Evolutionary conservation across 1,140 invertebrate genomes (phyloP).

Genomic region (Philotrypesis tridentata): DNA sequence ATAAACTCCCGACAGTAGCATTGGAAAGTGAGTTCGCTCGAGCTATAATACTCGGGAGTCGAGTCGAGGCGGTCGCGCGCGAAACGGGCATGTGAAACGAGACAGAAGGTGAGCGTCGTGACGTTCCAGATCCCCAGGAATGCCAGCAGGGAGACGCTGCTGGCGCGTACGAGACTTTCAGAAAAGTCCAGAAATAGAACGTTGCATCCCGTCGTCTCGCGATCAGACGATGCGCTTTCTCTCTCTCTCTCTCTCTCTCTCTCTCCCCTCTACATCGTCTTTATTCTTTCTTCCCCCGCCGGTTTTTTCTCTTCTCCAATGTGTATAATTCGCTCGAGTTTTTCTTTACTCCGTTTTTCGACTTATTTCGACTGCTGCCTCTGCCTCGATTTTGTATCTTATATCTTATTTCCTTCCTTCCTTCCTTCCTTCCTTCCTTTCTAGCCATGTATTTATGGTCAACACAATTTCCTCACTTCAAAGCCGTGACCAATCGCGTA

Average conservation of each 20-base stretch:
- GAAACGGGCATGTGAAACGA: slow-evolving; percentile 25
- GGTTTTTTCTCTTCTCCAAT: not conserved
- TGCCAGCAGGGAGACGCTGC: not conserved
- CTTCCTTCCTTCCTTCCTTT: not conserved
- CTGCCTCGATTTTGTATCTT: too few relatives aligned
- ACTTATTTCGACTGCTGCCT: not conserved
- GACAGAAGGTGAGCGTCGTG: slow-evolving; percentile 41
- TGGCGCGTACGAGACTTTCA: not conserved
- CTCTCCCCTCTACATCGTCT: not conserved
- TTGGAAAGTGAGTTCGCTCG: not conserved
- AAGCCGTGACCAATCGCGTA: not conserved
- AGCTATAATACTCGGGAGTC: not conserved
- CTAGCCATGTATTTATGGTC: too few relatives aligned
- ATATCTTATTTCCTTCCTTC: too few relatives aligned
- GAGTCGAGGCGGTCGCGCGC: not conserved
- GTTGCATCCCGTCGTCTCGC: slow-evolving; percentile 19
- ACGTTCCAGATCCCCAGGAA: slow-evolving; percentile 45
- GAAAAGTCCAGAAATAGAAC: slow-evolving; percentile 45
- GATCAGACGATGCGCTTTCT: slow-evolving; percentile 7
- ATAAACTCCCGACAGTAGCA: not conserved
- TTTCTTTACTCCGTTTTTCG: not conserved
- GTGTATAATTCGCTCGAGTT: slow-evolving; percentile 14
- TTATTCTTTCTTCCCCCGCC: not conserved
- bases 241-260: too few relatives aligned
- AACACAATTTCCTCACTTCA: not conserved